Evolutionary conservation across 23 tunicate species (phyloP).

Genomic region (Trididemnum miniatum): DNA sequence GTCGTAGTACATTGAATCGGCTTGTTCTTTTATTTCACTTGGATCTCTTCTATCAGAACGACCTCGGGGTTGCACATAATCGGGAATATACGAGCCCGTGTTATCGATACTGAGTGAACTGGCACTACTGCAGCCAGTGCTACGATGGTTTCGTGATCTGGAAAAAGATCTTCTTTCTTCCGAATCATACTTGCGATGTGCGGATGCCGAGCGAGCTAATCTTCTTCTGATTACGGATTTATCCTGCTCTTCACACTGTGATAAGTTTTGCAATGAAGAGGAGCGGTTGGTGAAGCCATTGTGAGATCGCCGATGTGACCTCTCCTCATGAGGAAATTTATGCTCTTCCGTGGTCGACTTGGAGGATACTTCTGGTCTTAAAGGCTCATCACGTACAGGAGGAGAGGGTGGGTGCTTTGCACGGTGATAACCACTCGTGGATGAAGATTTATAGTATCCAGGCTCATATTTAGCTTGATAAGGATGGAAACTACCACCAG

Average conservation of each 20-base stretch:
- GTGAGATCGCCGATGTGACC: not conserved
- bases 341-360: not conserved
- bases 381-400: conserved; percentile 48
- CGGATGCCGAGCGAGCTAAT: conserved; percentile 32
- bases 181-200: not conserved
- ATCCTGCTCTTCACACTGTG: conserved; percentile 32
- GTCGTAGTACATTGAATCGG: not conserved
- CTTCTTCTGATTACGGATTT: conserved; percentile 9
- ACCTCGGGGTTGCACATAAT: not conserved
- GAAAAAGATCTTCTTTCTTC: not conserved
- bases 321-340: not conserved
- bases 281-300: conserved; percentile 14
- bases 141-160: not conserved
- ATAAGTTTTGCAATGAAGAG: conserved; percentile 59
- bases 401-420: conserved; percentile 50
- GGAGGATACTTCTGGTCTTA: not conserved
- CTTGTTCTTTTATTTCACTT: not conserved
- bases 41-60: not conserved
- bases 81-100: not conserved
- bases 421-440: conserved; percentile 46
- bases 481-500: conserved; percentile 72
- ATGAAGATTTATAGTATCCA: conserved; percentile 58
- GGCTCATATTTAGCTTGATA: conserved; percentile 81
- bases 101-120: not conserved
- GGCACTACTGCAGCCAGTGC: not conserved